These are phyloP conservation scores for Brachionus koreanus DNA, from an alignment of 1,140 invertebrate genomes.

Conservation along the genomic window DNA sequence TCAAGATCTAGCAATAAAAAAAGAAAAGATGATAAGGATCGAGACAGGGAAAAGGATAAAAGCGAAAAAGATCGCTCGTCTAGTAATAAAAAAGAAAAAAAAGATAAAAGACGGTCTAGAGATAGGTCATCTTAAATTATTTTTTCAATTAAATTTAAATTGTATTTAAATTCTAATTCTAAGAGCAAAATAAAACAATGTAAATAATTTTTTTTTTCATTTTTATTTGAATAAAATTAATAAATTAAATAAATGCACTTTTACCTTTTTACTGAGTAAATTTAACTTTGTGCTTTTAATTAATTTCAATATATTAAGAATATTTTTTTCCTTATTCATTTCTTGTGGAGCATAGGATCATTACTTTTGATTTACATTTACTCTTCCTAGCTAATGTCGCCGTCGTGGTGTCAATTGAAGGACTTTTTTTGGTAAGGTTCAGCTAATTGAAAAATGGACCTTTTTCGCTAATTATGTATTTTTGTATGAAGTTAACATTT, in stretches of 20 bases:
- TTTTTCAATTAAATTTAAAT: not conserved
- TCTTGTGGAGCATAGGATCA: no score
- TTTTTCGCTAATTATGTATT: no score
- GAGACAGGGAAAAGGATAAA: not conserved
- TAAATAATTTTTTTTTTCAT: not conserved
- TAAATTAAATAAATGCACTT: not conserved
- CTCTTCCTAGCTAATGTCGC: no score
- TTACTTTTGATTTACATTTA: no score
- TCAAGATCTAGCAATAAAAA: not conserved
- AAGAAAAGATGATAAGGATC: not conserved
- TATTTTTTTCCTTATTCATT: no score
- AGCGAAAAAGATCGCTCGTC: slow-evolving; percentile 14
- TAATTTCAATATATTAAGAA: no score
- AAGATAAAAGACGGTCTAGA: slow-evolving; percentile 15
- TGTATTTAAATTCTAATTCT: not conserved
- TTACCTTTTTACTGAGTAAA: not conserved
- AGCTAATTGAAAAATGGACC: no score
- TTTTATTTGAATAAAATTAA: not conserved
- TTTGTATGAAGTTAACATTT: no score
- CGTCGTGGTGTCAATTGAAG: no score
- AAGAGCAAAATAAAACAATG: not conserved
- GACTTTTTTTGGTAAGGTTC: no score
- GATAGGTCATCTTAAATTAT: slow-evolving; percentile 6
- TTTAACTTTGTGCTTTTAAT: not conserved
- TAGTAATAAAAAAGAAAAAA: slow-evolving; percentile 32